Percentiles rank a stretch among this genome's conserved stretches.
These are phyloP conservation scores for Zaprionus camerounensis DNA, from an alignment of 1,140 invertebrate genomes.

Conservation along the genomic window DNA sequence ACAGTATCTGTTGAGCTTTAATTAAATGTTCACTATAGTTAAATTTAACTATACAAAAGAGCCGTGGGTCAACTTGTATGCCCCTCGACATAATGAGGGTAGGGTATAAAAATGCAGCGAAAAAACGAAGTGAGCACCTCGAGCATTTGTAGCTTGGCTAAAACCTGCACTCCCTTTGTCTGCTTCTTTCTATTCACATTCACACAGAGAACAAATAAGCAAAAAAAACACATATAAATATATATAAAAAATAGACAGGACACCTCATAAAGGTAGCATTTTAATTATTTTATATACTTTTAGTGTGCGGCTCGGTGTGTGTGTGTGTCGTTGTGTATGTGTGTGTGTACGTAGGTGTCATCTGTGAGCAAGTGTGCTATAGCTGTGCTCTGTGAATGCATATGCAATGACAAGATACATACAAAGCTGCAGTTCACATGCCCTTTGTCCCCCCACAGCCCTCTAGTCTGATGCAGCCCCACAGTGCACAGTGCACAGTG, in stretches of 20 bases:
- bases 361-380: slow-evolving; percentile 17
- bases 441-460: neutral
- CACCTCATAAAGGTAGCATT: slow-evolving; percentile 69
- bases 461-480: neutral
- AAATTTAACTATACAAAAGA: neutral
- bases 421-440: slow-evolving; percentile 59
- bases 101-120: slow-evolving; percentile 35
- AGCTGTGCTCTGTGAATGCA: slow-evolving; percentile 53
- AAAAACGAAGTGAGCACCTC: slow-evolving; percentile 61
- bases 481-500: slow-evolving; percentile 32
- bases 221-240: slow-evolving; percentile 33
- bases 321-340: slow-evolving; percentile 16
- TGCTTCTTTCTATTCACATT: slow-evolving; percentile 68
- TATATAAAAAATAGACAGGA: slow-evolving; percentile 47
- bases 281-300: slow-evolving; percentile 80
- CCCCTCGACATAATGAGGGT: neutral
- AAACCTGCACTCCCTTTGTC: slow-evolving; percentile 61
- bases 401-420: slow-evolving; percentile 57
- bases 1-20: neutral
- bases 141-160: slow-evolving; percentile 63
- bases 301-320: slow-evolving; percentile 23
- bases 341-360: slow-evolving; percentile 18
- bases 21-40: neutral
- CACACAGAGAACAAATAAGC: slow-evolving; percentile 40
- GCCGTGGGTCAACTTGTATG: neutral